Evolutionary conservation across 2,113 vertebrate species (phyloP).

Genomic region (Taxidea taxus): DNA sequence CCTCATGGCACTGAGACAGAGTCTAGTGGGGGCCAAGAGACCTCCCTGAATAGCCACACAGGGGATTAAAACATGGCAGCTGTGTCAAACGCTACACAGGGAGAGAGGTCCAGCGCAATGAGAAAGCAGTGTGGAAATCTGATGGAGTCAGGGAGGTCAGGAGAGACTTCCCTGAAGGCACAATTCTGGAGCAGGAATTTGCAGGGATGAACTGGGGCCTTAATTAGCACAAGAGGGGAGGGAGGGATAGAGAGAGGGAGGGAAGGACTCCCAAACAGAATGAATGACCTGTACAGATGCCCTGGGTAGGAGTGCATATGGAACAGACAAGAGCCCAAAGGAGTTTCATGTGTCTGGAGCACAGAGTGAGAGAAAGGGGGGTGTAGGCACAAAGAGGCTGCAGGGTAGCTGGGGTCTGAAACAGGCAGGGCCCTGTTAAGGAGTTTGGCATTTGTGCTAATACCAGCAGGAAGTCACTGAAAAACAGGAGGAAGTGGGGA

Average conservation of each 20-base stretch:
- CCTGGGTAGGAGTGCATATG: no score
- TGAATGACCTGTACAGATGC: background rate
- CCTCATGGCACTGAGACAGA: background rate
- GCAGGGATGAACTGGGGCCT: background rate
- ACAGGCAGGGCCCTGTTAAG: accelerated
- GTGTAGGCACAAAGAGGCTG: background rate
- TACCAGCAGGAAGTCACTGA: background rate
- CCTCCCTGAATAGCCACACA: background rate
- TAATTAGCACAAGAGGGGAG: background rate
- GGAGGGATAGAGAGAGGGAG: background rate
- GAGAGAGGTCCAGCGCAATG: no score
- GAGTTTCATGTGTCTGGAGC: background rate
- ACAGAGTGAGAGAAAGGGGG: background rate
- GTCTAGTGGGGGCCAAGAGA: background rate
- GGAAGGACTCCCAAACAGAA: background rate
- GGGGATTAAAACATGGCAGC: no score
- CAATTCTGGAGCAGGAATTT: background rate
- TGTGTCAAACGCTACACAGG: no score
- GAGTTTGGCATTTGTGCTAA: background rate
- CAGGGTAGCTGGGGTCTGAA: background rate
- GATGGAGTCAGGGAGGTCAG: no score
- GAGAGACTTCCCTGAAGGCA: background rate
- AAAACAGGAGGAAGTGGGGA: background rate
- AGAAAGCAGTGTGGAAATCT: no score
- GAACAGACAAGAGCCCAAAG: background rate